phyloP scores from a whole-genome alignment of 2,888 invertebrate genomes.

The Periphyllus acericola region DNA sequence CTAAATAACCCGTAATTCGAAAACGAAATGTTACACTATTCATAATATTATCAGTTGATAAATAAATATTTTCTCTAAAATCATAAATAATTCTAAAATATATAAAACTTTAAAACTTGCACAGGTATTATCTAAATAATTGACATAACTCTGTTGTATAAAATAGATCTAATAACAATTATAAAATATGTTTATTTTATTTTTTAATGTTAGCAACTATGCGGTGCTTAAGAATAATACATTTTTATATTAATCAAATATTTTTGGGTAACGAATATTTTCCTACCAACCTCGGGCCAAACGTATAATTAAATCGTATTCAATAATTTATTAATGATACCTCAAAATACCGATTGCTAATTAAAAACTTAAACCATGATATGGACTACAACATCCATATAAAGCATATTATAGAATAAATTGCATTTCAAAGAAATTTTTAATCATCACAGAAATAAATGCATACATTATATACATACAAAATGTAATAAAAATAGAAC shows the following conservation, averaged over 20 bases:
- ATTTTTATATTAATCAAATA: not conserved
- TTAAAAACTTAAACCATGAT: not conserved
- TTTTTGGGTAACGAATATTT: not conserved
- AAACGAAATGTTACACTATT: not conserved
- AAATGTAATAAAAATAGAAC: too few species aligned
- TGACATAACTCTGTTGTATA: too few species aligned
- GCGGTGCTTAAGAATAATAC: not conserved
- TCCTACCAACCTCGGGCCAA: not conserved
- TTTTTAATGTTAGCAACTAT: not conserved
- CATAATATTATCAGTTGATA: too few species aligned
- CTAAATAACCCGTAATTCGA: not conserved
- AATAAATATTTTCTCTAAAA: too few species aligned
- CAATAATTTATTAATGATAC: constrained; percentile 4
- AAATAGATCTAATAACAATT: too few species aligned
- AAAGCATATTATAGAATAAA: not conserved
- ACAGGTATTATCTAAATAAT: too few species aligned
- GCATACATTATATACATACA: too few species aligned
- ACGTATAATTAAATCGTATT: constrained; percentile 7
- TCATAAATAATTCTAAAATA: too few species aligned
- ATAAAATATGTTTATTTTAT: too few species aligned
- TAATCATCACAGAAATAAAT: not conserved
- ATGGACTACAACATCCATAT: not conserved
- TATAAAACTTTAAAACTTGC: too few species aligned
- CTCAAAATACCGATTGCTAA: not conserved
- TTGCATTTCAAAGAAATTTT: not conserved